Percentiles rank a stretch among this genome's conserved stretches.
phyloP scores from a whole-genome alignment of 2,113 vertebrate species.

The Alosa alosa region DNA sequence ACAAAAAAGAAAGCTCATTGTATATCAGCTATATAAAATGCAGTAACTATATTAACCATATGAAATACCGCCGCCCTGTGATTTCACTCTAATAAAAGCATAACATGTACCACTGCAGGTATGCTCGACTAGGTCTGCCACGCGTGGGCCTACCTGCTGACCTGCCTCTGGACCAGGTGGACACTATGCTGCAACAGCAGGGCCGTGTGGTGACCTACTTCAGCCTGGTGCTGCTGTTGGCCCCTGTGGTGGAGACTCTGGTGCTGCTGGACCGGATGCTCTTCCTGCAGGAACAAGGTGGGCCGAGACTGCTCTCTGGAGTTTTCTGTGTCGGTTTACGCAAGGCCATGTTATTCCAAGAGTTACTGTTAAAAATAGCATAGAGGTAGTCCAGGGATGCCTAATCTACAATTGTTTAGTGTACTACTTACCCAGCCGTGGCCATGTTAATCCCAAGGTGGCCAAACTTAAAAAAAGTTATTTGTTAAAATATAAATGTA shows the following conservation, averaged over 20 bases:
- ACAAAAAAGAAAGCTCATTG: not conserved
- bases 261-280: slow-evolving; percentile 88
- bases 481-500: not conserved
- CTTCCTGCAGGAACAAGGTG: slow-evolving; percentile 88
- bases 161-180: slow-evolving; percentile 60
- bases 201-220: slow-evolving; percentile 84
- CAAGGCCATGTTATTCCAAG: not conserved
- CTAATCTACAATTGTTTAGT: not conserved
- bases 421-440: not conserved
- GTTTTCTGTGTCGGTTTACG: not conserved
- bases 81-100: not conserved
- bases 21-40: not conserved
- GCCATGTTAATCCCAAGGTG: not conserved
- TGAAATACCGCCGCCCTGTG: not conserved
- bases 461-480: not conserved
- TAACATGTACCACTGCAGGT: slow-evolving; percentile 64
- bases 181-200: slow-evolving; percentile 75
- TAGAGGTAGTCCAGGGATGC: not conserved
- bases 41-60: not conserved
- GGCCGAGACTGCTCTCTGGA: not conserved
- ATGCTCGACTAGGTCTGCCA: slow-evolving; percentile 76
- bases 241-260: slow-evolving; percentile 85
- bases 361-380: not conserved
- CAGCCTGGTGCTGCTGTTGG: slow-evolving; percentile 81
- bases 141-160: slow-evolving; percentile 75